Base-by-base conservation (phyloP, 2,797 vertebrate genomes). In the Ispidina picta region DNA sequence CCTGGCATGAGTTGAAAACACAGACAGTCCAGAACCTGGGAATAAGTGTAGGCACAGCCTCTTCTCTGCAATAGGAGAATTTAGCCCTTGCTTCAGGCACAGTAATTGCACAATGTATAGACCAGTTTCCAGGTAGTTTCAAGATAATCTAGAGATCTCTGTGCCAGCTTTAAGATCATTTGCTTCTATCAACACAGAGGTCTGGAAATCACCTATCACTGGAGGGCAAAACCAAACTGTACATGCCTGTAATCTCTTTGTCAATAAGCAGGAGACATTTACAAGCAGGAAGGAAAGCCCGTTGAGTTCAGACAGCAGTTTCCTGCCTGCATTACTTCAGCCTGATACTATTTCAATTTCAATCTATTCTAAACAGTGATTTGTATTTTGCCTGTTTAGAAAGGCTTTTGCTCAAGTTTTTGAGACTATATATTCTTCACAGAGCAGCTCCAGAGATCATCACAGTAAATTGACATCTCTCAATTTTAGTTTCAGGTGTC, bases 211-310 rank as follows among this genome's bases (percentile, higher is more conserved):
- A 60, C 78, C n/a, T 91, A 73, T 88, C 86, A 93, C 92, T 93
- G 86, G 96, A 96, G 85, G 96, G 90, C 93, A 92, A 97, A 97
- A 82, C 64, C 93, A 92, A 97, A 93, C 86, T 28, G 1, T 94
- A 93, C 89, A 92, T 66, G 83, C 68, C 88, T 95, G 80, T 90
- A 95, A 93, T 96, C 90, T 94, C 88, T 86, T 91, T 93, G 90
- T 95, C 95, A 94, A 90, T 92, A 92, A 91, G 74, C 44, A 37
- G 68, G 68, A 88, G 81, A 96, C 93, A 96, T 97, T 97, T 97
- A 97, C 92, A 97, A 96, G 97, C 96, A 97, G 96, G 97, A 97
- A 97, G 97, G 94, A 97, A 96, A 97, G 93, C 78, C 96, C 94
- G 93, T 96, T 90, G 92, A 94, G 78, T 95, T 96, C 96, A 97